Evolutionary conservation across 2,888 invertebrate genomes (phyloP), one percentile per base, ranked within the genome.

Genomic region (Aspidiotus destructor): DNA sequence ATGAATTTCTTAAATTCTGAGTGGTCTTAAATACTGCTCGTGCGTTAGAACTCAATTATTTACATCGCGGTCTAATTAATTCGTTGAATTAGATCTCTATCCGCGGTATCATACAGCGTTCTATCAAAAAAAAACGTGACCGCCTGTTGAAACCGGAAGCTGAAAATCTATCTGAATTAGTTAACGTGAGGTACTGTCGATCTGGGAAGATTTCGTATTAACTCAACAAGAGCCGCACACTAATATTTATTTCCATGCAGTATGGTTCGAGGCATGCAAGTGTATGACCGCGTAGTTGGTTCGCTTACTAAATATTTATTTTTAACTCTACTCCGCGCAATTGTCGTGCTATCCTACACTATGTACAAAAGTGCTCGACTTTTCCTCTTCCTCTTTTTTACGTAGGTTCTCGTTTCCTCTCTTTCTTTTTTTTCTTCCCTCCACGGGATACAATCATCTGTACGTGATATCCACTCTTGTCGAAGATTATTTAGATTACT

Each of bases 261-360:
- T 48, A n/a, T 3, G 28, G 2, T 48, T 48, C 48, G n/a, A 48
- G 11, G n/a, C 48, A n/a, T 48, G n/a, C 48, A 48, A 48, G 48
- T 48, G 48, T 48, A 48, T 48, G 48, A 48, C 48, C 48, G 48
- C 48, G 10, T 48, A 48, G 48, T 48, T 48, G 48, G 2, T 48
- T 48, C 48, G 48, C 48, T 48, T 48, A 48, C 48, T 48, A 48
- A 48, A 48, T 48, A 48, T 48, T 48, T 48, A 48, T 48, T 48
- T 48, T 48, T 48, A 48, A 48, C 48, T 48, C 6, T 28, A 28
- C 28, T 28, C 28, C 28, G 28, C 28, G 28, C 48, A 48, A 48
- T n/a, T 13, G 48, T 48, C 48, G 48, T n/a, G 48, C 48, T n/a
- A 48, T 48, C 48, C 10, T n/a, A 13, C 48, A n/a, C 3, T 48